Evolutionary conservation across 2,113 vertebrate genomes (phyloP).

Genomic region (Fregata magnificens): DNA sequence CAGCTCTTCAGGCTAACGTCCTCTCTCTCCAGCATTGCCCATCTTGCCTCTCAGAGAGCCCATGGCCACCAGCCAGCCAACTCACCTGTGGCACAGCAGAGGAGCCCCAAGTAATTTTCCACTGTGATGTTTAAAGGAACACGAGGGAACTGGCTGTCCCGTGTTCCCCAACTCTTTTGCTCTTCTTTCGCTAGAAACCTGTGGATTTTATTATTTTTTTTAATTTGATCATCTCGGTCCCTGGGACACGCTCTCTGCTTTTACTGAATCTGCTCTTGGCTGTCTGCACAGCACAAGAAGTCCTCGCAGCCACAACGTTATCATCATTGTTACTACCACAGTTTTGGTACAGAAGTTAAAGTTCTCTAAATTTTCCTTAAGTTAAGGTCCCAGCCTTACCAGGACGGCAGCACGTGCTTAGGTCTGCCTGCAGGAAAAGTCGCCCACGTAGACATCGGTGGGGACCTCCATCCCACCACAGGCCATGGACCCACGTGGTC

Average conservation of each 20-base stretch:
- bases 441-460: fast-evolving
- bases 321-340: fast-evolving
- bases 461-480: not conserved
- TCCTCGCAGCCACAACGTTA: not conserved
- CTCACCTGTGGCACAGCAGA: not conserved
- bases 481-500: fast-evolving
- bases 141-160: fast-evolving
- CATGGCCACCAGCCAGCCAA: not conserved
- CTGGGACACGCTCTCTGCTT: not conserved
- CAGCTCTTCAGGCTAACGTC: not conserved
- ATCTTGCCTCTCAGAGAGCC: not conserved
- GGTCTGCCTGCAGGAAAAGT: not conserved
- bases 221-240: fast-evolving
- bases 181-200: not conserved
- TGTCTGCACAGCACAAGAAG: not conserved
- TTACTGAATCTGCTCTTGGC: not conserved
- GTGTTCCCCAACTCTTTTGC: not conserved
- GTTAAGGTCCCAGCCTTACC: not conserved
- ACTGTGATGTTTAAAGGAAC: not conserved
- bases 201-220: no score
- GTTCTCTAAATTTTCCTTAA: not conserved
- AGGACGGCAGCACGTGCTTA: not conserved
- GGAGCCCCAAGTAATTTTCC: not conserved
- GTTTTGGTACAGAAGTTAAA: not conserved
- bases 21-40: not conserved